phyloP scores from a whole-genome alignment of 2,888 invertebrate genomes.

The Villa cingulata region DNA sequence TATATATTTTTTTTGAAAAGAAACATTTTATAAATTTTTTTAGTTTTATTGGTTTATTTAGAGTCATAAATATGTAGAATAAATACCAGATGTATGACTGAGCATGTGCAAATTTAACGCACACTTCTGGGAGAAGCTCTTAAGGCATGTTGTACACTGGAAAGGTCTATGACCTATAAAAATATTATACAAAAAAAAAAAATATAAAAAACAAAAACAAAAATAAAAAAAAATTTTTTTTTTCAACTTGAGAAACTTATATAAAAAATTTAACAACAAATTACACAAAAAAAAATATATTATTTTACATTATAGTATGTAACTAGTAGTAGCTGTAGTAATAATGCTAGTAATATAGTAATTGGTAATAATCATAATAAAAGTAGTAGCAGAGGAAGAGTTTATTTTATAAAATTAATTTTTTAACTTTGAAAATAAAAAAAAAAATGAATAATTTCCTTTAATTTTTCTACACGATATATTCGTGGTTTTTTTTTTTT shows the following conservation, averaged over 20 bases:
- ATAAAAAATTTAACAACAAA: too few relatives aligned
- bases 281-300: background rate
- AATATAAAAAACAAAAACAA: slow-evolving; percentile 1
- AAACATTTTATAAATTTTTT: too few relatives aligned
- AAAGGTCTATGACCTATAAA: slow-evolving; percentile 38
- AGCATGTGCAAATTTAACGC: slow-evolving; percentile 47
- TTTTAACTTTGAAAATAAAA: background rate
- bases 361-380: too few relatives aligned
- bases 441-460: too few relatives aligned
- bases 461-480: too few relatives aligned
- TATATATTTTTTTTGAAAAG: too few relatives aligned
- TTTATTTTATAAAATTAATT: background rate
- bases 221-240: background rate
- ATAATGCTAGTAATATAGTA: too few relatives aligned
- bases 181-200: slow-evolving; percentile 6
- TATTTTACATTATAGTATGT: too few relatives aligned
- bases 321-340: too few relatives aligned
- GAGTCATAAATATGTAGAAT: too few relatives aligned
- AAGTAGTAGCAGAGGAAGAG: slow-evolving; percentile 7
- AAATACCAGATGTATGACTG: slow-evolving; percentile 36
- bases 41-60: too few relatives aligned
- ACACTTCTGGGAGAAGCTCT: slow-evolving; percentile 46
- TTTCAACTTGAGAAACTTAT: background rate
- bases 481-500: too few relatives aligned
- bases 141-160: slow-evolving; percentile 45